phyloP scores from a whole-genome alignment of 2,113 vertebrate species.

The Puma concolor region DNA sequence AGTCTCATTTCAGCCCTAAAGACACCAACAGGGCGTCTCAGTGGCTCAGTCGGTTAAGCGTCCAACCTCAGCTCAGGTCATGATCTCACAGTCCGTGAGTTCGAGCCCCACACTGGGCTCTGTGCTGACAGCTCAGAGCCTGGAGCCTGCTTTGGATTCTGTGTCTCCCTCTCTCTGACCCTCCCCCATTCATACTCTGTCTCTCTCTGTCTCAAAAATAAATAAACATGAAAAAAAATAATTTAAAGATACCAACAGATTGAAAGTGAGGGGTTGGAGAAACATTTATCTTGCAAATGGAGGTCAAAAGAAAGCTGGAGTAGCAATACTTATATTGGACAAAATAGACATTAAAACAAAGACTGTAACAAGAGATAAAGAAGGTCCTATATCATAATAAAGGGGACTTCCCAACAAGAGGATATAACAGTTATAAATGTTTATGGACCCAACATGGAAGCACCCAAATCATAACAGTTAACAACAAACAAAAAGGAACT shows the following conservation, averaged over 20 bases:
- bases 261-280: background rate
- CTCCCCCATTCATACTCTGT: too few relatives aligned
- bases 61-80: too few relatives aligned
- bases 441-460: background rate
- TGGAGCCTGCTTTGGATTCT: too few relatives aligned
- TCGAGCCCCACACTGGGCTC: too few relatives aligned
- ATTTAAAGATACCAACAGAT: background rate
- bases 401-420: background rate
- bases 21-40: background rate
- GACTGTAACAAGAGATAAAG: background rate
- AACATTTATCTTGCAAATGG: background rate
- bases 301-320: background rate
- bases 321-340: background rate
- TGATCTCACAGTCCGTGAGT: too few relatives aligned
- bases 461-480: background rate
- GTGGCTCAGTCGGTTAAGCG: too few relatives aligned
- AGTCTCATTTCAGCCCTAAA: background rate
- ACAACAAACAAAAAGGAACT: too few relatives aligned
- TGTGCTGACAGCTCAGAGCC: too few relatives aligned
- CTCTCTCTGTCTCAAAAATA: too few relatives aligned
- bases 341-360: background rate
- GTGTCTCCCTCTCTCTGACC: too few relatives aligned
- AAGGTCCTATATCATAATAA: background rate
- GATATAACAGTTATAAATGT: background rate
- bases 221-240: too few relatives aligned